Base-by-base conservation (phyloP, 1,140 invertebrate genomes). In the Heliconius congener region DNA sequence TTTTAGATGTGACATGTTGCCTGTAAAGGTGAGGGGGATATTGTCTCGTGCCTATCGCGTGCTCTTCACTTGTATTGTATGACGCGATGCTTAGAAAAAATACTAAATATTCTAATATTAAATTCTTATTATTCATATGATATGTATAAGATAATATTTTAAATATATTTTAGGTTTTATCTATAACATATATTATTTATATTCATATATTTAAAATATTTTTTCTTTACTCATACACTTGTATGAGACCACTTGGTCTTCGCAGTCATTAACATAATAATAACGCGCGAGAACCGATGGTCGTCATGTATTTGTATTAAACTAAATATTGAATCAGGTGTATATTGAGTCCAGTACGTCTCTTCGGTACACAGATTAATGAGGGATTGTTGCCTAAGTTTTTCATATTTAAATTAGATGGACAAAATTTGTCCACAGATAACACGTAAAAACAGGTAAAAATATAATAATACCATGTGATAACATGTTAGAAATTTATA, bases 251-350 rank as follows among this genome's bases (percentile, higher is more conserved):
- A 23, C 23, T 23, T 87, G 87, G 77, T 87, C 80, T 81, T 84
- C 82, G 82, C 78, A 88, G 81, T 90, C 88, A 94, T 94, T 94
- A 93, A 70, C 91, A 94, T 94, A 81, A 94, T 90, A 93, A 94
- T 90, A 88, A 86, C 73, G 37, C 80, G 81, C 84, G 81, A 77
- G 84, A 89, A 86, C 85, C 88, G 86, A 89, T 93, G 93, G 91
- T 86, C 91, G 91, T 88, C 90, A 89, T 74, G 89, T 91, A 89
- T 88, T 90, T 92, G 90, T 91, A 91, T 92, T 87, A 93, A 90
- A 93, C 88, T 88, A 91, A 94, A 94, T 93, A 94, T 94, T 94
- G 84, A 82, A 83, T 83, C 93, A 94, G 91, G 93, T 94, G 93
- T 87, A 82, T 71, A 82, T 82, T 76, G 86, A 74, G 92, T 93